Evolutionary conservation across 2,113 vertebrate genomes (phyloP), one percentile per base, ranked within the genome.

Genomic region (Sylvilagus bachmani): DNA sequence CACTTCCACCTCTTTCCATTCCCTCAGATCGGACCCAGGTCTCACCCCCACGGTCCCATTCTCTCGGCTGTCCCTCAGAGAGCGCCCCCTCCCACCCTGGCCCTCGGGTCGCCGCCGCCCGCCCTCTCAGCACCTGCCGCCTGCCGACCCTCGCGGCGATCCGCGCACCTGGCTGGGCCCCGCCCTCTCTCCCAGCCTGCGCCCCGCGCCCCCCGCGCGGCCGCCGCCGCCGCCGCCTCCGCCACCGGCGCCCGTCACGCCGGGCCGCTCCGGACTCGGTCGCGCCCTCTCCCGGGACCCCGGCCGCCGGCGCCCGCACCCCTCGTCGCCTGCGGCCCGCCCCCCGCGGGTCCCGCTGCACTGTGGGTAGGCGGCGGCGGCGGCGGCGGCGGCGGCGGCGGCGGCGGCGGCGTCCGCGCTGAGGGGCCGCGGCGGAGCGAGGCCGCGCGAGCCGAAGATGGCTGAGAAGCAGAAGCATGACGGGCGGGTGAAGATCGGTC

Each of bases 391-490:
- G n/a, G 93, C 86, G 95, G 95, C 79, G 91, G 67, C 73, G 64
- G 89, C 58, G 22, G 73, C 55, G 62, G 36, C 66, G 24, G 89
- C 44, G 49, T 29, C 77, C 78, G 92, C 36, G 83, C 93, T 13
- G 69, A 81, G 77, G 70, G 49, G 73, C 8, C 29, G 71, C 17
- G 64, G 75, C 69, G 25, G 69, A 49, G 78, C 49, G 66, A n/a
- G 98, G 96, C 97, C 71, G 98, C 97, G 96, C 84, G 77, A 77
- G 78, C 88, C 16, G 95, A 96, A 93, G 98, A 99, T 99, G 99
- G 99, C 99, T 98, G 99, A 99, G 99, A 99, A 99, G 96, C 98
- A 97, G 96, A 99, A 99, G 97, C 99, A 99, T 98, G 99, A 99
- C 98, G 99, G 99, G 98, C 98, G 99, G 97, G 99, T 99, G 92